phyloP scores from a whole-genome alignment of 2,888 invertebrate species.

The Invenusta paracnida region DNA sequence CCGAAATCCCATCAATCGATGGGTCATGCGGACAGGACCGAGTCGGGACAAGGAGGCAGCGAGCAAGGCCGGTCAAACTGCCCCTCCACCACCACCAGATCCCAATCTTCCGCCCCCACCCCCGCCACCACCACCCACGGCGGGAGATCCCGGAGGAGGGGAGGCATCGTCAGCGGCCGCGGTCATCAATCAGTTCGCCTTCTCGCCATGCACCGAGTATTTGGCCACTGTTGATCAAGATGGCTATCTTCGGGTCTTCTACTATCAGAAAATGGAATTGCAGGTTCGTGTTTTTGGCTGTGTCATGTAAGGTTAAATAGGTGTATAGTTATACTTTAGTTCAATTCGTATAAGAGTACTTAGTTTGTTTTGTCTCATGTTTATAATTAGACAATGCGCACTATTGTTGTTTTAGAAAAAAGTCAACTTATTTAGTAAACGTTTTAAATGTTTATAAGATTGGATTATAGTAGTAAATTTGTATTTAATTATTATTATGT shows the following conservation, averaged over 20 bases:
- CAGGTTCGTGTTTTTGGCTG: no score
- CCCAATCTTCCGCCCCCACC: not conserved
- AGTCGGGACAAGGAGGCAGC: no score
- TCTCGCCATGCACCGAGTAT: conserved; percentile 87
- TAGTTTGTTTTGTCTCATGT: no score
- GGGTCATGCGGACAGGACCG: conserved; percentile 49
- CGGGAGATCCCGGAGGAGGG: not conserved
- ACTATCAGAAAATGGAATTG: conserved; percentile 93
- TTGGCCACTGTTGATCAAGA: conserved; percentile 80
- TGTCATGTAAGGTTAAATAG: no score
- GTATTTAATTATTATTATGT: no score
- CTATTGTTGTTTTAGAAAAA: no score
- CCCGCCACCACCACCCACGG: no score
- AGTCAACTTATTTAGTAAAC: no score
- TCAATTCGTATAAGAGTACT: no score
- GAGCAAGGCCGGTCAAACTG: conserved; percentile 1
- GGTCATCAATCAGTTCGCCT: conserved; percentile 87
- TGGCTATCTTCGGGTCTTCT: conserved; percentile 88
- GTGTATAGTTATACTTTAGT: not conserved
- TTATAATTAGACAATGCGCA: no score
- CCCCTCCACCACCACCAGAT: not conserved
- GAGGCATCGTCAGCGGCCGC: not conserved
- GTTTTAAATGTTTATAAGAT: no score
- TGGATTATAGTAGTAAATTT: no score
- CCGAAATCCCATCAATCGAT: conserved; percentile 83